These are phyloP conservation scores for Artibeus jamaicensis DNA, from an alignment of 2,797 vertebrate genomes.

Conservation along the genomic window DNA sequence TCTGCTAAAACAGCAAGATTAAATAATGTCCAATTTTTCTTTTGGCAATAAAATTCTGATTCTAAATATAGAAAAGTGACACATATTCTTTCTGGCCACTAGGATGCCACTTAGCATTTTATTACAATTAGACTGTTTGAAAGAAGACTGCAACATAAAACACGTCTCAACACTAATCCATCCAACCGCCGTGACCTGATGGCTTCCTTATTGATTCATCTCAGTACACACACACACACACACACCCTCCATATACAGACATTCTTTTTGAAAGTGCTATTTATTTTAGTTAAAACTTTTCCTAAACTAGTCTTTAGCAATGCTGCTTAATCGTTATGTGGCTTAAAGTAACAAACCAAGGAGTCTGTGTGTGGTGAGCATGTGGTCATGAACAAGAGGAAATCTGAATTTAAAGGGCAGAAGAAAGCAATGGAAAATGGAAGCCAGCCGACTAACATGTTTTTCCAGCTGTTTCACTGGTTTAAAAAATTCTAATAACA, in stretches of 20 bases:
- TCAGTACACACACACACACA: neutral
- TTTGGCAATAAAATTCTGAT: conserved; percentile 21
- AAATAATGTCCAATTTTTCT: neutral
- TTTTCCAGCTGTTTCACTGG: conserved; percentile 82
- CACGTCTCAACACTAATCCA: conserved; percentile 12
- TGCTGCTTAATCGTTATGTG: conserved; percentile 71
- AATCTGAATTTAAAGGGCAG: conserved; percentile 73
- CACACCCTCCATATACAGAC: neutral
- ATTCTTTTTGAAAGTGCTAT: conserved; percentile 70
- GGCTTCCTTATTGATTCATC: conserved; percentile 52
- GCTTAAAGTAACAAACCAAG: conserved; percentile 71
- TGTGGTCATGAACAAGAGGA: conserved; percentile 76
- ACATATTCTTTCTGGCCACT: neutral
- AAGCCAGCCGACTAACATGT: conserved; percentile 76
- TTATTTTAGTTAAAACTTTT: conserved; percentile 74
- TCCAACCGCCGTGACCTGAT: neutral
- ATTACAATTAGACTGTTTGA: neutral
- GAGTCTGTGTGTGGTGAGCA: conserved; percentile 65
- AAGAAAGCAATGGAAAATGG: conserved; percentile 80
- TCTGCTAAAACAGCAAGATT: neutral
- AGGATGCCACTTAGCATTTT: neutral
- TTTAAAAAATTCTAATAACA: conserved; percentile 77
- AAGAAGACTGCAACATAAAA: neutral
- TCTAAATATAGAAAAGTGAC: conserved; percentile 35
- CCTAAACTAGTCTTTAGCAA: conserved; percentile 63